Conservation (phyloP, 1,140 invertebrate genomes). For the Plectrocnemia conspersa region DNA sequence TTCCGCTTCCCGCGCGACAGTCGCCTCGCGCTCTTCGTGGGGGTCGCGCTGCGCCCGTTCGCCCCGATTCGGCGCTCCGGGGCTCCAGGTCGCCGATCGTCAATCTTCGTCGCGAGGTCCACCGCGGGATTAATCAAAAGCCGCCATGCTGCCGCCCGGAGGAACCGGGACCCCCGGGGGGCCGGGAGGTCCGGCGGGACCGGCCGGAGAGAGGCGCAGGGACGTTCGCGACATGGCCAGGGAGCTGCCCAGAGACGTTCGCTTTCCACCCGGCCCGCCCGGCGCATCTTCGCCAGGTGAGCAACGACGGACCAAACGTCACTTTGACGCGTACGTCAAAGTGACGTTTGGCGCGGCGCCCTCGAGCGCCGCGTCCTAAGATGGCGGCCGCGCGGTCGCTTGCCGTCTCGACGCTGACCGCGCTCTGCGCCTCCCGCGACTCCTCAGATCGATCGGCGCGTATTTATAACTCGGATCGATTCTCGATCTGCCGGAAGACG, state of each 20-base stretch:
- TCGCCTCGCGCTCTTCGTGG: neutral
- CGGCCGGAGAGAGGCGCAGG: conserved; percentile 47
- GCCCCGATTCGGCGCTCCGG: neutral
- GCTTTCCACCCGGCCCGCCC: conserved; percentile 37
- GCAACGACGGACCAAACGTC: conserved; percentile 31
- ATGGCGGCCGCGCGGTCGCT: conserved; percentile 26
- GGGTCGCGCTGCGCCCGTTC: neutral
- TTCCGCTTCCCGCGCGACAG: conserved; percentile 14
- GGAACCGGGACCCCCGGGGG: conserved; percentile 44
- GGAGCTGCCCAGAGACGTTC: conserved; percentile 46
- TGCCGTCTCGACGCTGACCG: conserved; percentile 9
- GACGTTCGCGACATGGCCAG: conserved; percentile 47
- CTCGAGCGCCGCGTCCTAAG: conserved; percentile 29
- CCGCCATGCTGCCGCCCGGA: conserved; percentile 48
- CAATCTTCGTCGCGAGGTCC: conserved; percentile 11
- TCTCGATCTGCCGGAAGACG: too few relatives aligned
- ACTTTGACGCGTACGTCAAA: conserved; percentile 36
- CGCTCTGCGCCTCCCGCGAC: neutral
- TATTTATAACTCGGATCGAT: too few relatives aligned
- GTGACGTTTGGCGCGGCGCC: conserved; percentile 23
- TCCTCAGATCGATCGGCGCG: too few relatives aligned
- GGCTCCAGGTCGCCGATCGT: conserved; percentile 5
- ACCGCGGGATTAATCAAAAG: neutral
- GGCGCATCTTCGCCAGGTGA: conserved; percentile 26
- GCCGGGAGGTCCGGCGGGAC: too few relatives aligned